A percentile compares a stretch with the other conserved stretches of the same genome.
These are phyloP conservation scores for Aphodius sticticus DNA, from an alignment of 2,888 invertebrate genomes.

Conservation along the genomic window DNA sequence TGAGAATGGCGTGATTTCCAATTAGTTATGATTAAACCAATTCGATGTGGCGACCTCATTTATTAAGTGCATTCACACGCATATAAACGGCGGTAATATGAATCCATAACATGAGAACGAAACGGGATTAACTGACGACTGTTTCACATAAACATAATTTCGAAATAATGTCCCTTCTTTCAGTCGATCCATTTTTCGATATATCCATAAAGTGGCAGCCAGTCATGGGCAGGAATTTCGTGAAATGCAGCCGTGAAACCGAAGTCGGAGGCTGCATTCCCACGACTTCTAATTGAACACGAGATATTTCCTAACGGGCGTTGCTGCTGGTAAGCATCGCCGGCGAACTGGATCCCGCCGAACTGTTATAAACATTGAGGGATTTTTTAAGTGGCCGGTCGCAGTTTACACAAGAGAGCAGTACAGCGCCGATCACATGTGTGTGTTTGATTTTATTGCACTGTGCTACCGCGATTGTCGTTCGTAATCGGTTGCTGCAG, in stretches of 20 bases:
- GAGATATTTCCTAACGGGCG: conserved; percentile 23
- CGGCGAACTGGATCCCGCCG: conserved; percentile 12
- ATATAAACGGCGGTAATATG: not conserved
- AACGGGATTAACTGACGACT: not conserved
- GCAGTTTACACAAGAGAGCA: not conserved
- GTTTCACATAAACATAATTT: not conserved
- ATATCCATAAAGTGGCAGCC: not conserved
- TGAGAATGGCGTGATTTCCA: not conserved
- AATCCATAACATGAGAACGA: not conserved
- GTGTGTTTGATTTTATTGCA: conserved; percentile 23
- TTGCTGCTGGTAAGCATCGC: conserved; percentile 11
- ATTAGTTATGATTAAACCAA: not conserved
- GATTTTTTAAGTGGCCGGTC: conserved; percentile 7
- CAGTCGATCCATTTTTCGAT: not conserved
- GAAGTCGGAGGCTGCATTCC: conserved; percentile 11
- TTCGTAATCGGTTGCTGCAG: conserved; percentile 12
- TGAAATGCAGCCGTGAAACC: conserved; percentile 4
- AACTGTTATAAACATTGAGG: conserved; percentile 20
- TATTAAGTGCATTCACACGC: not conserved
- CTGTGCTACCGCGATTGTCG: conserved; percentile 15
- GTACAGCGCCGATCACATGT: not conserved
- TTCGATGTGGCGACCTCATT: not conserved
- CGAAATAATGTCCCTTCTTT: not conserved
- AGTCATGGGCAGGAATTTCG: not conserved
- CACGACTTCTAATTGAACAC: conserved; percentile 25